Conservation (phyloP, 2,113 vertebrate genomes). For the Canis aureus region DNA sequence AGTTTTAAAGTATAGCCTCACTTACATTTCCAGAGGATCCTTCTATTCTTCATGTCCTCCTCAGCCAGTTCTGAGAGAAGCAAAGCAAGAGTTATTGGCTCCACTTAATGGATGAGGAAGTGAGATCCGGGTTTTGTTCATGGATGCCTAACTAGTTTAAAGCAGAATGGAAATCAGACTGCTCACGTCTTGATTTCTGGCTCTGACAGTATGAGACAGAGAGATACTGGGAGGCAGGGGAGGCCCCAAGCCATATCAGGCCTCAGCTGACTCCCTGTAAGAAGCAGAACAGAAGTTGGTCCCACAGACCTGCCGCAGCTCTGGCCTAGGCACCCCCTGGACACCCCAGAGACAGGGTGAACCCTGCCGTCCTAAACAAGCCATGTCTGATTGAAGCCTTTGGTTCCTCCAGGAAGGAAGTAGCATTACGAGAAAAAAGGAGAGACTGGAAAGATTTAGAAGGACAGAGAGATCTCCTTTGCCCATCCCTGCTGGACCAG, state of each 20-base stretch:
- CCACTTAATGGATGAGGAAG: not conserved
- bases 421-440: not conserved
- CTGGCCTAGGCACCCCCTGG: rapidly evolving
- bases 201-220: not conserved
- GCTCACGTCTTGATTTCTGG: not conserved
- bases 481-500: not conserved
- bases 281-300: not conserved
- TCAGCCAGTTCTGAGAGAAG: not conserved
- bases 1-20: not conserved
- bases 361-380: not conserved
- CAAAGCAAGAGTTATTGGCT: not conserved
- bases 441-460: not conserved
- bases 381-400: too few species aligned
- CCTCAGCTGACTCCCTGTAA: not conserved
- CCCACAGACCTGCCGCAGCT: not conserved
- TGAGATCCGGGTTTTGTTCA: not conserved
- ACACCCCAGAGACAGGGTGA: not conserved
- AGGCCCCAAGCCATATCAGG: not conserved
- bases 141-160: not conserved
- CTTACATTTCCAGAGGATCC: not conserved
- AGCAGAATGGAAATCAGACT: not conserved
- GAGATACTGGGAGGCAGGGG: not conserved
- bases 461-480: not conserved
- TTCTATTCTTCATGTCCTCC: not conserved
- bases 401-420: not conserved